Conservation (phyloP, 1,140 invertebrate species). For the Cherax destructor region DNA sequence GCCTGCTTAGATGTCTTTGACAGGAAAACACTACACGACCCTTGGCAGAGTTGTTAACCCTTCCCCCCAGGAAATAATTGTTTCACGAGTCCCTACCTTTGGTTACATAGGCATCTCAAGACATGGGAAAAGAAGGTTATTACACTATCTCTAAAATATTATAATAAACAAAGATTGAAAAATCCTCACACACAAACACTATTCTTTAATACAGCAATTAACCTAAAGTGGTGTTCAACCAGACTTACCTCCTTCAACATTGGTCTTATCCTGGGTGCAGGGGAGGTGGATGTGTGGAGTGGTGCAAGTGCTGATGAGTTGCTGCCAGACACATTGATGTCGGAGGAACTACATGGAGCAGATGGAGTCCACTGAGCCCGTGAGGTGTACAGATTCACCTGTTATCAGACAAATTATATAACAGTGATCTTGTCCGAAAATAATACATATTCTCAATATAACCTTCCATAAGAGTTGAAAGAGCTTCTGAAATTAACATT, state of each 20-base stretch:
- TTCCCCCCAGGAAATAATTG: no score
- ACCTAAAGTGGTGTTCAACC: no score
- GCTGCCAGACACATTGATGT: neutral
- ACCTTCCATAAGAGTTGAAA: neutral
- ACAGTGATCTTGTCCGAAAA: neutral
- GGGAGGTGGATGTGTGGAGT: conserved; percentile 35
- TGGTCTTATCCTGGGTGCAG: conserved; percentile 55
- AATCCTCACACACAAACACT: no score
- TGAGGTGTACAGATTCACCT: conserved; percentile 45
- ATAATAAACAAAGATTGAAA: no score
- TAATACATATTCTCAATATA: neutral
- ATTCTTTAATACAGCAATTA: no score
- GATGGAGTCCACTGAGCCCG: neutral
- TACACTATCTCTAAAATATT: no score
- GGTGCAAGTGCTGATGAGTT: neutral
- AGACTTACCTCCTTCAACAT: conserved; percentile 47
- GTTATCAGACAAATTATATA: neutral
- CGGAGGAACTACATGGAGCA: neutral
- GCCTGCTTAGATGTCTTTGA: no score
- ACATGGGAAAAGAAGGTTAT: no score
- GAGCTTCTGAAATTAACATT: neutral
- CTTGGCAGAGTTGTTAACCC: no score
- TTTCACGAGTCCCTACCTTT: no score
- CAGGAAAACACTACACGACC: no score
- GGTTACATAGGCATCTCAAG: no score